Evolutionary conservation across 2,797 vertebrate species (phyloP).

Genomic region (Zenarchopterus dispar): DNA sequence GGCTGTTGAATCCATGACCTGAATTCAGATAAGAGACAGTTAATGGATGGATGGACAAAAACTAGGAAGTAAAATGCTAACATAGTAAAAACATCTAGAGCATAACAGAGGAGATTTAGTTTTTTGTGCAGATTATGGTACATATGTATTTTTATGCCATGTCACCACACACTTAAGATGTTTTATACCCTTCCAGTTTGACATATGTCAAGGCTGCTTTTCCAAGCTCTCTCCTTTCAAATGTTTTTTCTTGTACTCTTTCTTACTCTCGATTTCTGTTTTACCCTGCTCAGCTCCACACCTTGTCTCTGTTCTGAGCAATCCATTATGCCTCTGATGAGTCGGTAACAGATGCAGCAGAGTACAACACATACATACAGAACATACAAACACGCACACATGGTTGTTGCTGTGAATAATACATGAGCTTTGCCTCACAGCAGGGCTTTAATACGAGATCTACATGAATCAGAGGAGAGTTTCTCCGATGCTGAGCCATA

Average conservation of each 20-base stretch:
- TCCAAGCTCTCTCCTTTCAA: not conserved
- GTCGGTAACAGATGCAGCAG: constrained; percentile 34
- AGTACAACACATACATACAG: constrained; percentile 1
- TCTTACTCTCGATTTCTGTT: constrained; percentile 9
- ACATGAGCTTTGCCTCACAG: constrained; percentile 53
- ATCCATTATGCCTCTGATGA: constrained; percentile 43
- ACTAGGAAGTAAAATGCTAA: too few species aligned
- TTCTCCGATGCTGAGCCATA: constrained; percentile 36
- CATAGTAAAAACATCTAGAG: too few species aligned
- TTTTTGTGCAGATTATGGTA: too few species aligned
- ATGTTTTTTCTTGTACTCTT: not conserved
- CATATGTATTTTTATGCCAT: too few species aligned
- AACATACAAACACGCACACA: constrained; percentile 16
- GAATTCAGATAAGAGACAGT: too few species aligned
- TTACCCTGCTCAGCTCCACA: not conserved
- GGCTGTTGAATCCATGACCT: too few species aligned
- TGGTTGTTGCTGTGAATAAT: constrained; percentile 58
- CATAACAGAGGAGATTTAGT: too few species aligned
- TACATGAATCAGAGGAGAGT: constrained; percentile 63
- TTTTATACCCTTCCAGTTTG: too few species aligned
- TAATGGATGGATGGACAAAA: too few species aligned
- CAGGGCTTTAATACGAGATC: constrained; percentile 61
- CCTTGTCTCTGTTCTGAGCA: constrained; percentile 30
- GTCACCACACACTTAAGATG: too few species aligned
- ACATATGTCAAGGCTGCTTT: not conserved